These are phyloP conservation scores for Porites cylindrica DNA, from an alignment of 92 coral and sea anemone genomes.

Conservation along the genomic window DNA sequence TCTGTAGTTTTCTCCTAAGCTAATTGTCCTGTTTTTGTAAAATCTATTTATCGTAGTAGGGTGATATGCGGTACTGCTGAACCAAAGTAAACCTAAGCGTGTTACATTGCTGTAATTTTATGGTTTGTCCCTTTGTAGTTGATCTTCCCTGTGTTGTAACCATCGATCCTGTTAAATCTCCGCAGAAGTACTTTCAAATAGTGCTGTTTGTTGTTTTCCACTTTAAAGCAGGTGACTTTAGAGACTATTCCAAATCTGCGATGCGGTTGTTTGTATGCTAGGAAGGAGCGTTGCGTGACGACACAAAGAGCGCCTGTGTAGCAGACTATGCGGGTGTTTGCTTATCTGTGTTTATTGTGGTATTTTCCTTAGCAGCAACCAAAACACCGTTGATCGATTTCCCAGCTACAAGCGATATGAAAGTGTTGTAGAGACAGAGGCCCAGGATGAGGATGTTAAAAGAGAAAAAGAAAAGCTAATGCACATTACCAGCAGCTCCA, in stretches of 20 bases:
- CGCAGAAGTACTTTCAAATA: neutral
- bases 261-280: neutral
- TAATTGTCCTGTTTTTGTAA: too few relatives aligned
- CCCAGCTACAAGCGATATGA: constrained; percentile 25
- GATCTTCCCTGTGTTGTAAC: too few relatives aligned
- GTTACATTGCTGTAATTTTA: too few relatives aligned
- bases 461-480: constrained; percentile 72
- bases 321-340: neutral
- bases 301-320: too few relatives aligned
- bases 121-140: too few relatives aligned
- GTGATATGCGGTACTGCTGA: too few relatives aligned
- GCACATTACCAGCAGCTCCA: constrained; percentile 6
- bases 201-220: neutral
- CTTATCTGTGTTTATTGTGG: neutral
- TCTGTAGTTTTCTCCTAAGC: too few relatives aligned
- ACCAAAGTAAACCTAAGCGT: too few relatives aligned
- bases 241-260: too few relatives aligned
- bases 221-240: too few relatives aligned
- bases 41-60: too few relatives aligned
- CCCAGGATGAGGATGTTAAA: constrained; percentile 78
- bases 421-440: constrained; percentile 52
- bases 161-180: neutral
- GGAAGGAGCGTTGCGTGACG: neutral
- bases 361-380: constrained; percentile 5
- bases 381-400: constrained; percentile 13